phyloP scores from a whole-genome alignment of 1,140 invertebrate species.

The Trinorchestia longiramus region DNA sequence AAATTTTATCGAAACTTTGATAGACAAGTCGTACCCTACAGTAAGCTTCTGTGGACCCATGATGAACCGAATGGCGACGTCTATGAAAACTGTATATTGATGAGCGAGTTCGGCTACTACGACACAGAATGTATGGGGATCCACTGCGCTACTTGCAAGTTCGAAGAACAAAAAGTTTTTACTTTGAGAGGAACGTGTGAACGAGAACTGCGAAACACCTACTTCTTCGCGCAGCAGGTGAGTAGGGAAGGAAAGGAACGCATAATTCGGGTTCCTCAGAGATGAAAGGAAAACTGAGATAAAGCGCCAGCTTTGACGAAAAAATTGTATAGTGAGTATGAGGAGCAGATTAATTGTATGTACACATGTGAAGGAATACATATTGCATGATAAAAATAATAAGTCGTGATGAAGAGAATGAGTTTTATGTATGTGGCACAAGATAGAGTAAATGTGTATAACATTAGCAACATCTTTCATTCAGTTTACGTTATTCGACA shows the following conservation, averaged over 20 bases:
- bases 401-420: too few species aligned
- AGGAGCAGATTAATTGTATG: background rate
- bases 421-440: background rate
- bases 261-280: too few species aligned
- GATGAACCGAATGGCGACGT: conserved; percentile 37
- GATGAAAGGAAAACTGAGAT: too few species aligned
- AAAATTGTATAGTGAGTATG: too few species aligned
- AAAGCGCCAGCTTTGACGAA: too few species aligned
- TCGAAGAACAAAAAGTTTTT: background rate
- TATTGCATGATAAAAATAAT: too few species aligned
- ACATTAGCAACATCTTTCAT: too few species aligned
- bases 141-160: conserved; percentile 27
- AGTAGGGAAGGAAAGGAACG: too few species aligned
- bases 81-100: conserved; percentile 33
- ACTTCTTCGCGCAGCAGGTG: conserved; percentile 43
- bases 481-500: too few species aligned
- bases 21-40: background rate
- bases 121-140: conserved; percentile 2
- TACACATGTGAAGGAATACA: too few species aligned
- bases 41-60: background rate
- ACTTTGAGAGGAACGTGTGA: conserved; percentile 47
- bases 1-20: background rate
- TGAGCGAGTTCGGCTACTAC: conserved; percentile 29
- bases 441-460: background rate
- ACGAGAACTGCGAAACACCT: conserved; percentile 13